Percentiles rank a stretch among this genome's conserved stretches.
phyloP scores from a whole-genome alignment of 1,140 invertebrate genomes.

The Pristionchus pacificus region DNA sequence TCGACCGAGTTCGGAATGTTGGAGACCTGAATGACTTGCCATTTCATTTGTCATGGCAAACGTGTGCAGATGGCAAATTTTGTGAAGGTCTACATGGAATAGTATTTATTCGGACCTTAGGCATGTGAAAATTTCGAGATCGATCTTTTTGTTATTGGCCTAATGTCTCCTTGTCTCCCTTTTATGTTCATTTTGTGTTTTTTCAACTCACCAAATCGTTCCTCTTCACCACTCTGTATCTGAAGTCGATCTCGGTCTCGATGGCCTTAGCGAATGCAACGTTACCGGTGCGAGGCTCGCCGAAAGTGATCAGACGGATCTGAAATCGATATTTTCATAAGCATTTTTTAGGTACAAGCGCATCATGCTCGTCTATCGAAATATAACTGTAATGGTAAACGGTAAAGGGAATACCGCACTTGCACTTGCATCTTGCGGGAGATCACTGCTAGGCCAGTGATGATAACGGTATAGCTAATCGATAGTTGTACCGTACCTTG shows the following conservation, averaged over 20 bases:
- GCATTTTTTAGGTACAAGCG: neutral
- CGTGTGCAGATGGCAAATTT: neutral
- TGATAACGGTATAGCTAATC: too few species aligned
- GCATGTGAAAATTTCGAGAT: slow-evolving; percentile 17
- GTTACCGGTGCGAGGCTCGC: slow-evolving; percentile 55
- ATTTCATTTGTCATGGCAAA: neutral
- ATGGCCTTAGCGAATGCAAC: slow-evolving; percentile 52
- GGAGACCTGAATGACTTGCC: slow-evolving; percentile 46
- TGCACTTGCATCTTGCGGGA: too few species aligned
- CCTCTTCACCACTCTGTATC: slow-evolving; percentile 49
- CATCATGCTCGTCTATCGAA: too few species aligned
- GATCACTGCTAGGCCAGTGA: too few species aligned
- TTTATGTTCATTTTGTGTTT: slow-evolving; percentile 17
- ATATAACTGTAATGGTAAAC: too few species aligned
- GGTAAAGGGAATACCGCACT: neutral
- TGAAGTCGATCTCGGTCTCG: slow-evolving; percentile 47
- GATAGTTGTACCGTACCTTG: slow-evolving; percentile 32
- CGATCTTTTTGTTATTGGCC: slow-evolving; percentile 4
- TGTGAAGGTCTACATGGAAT: slow-evolving; percentile 16
- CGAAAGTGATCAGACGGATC: slow-evolving; percentile 48
- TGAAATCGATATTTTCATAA: neutral
- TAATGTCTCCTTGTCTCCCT: neutral
- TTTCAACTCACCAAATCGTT: slow-evolving; percentile 50
- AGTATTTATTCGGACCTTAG: neutral
- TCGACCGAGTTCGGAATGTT: slow-evolving; percentile 53